Conservation (phyloP, 1,140 invertebrate species). For the Aphis craccivora region DNA sequence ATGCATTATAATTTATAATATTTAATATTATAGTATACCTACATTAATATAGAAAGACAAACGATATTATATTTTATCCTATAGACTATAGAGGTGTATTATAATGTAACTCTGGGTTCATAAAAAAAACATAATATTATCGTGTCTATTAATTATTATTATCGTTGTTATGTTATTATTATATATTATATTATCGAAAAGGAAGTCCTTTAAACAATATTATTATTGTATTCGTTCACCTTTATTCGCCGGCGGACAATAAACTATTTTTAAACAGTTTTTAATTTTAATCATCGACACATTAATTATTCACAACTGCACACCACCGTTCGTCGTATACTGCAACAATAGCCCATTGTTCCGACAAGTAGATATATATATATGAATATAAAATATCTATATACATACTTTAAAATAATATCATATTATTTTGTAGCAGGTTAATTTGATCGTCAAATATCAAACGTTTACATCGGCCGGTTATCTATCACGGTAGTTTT, state of each 20-base stretch:
- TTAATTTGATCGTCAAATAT: slow-evolving; percentile 26
- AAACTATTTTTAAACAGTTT: slow-evolving; percentile 32
- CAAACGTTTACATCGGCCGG: slow-evolving; percentile 31
- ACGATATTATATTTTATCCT: not conserved
- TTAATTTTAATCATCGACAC: slow-evolving; percentile 6
- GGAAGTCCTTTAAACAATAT: slow-evolving; percentile 10
- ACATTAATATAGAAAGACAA: not conserved
- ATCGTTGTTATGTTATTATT: not conserved
- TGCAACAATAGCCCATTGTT: slow-evolving; percentile 36
- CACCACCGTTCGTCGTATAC: not conserved
- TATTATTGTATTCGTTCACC: slow-evolving; percentile 16
- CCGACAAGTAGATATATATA: not conserved
- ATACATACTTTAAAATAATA: not conserved
- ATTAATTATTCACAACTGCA: slow-evolving; percentile 41
- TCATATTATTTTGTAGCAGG: not conserved
- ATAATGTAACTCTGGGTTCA: not conserved
- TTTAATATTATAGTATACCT: not conserved
- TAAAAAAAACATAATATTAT: not conserved
- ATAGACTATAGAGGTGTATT: not conserved
- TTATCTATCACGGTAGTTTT: not conserved
- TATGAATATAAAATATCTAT: not conserved
- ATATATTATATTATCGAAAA: not conserved
- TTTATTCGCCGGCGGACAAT: not conserved
- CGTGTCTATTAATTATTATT: not conserved
- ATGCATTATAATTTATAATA: not conserved